Base-by-base conservation (phyloP, 2,888 invertebrate genomes). In the Tetrapedia diversipes region DNA sequence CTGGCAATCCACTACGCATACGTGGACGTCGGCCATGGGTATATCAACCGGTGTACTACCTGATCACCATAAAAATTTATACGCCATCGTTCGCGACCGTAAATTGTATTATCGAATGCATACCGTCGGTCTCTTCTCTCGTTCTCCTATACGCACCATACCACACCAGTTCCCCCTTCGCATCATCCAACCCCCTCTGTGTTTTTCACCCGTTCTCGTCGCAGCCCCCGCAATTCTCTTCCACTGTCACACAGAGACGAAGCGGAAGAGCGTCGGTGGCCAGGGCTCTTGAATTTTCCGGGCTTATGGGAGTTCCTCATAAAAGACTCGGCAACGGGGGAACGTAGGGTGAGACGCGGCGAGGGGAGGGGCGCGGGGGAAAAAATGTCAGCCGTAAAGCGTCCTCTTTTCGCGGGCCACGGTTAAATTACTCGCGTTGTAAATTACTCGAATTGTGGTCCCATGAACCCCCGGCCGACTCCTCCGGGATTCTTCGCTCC, bases 51-150 rank as follows among this genome's bases (percentile, higher is more conserved):
- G 83, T 87, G 86, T 83, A 85, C 86, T 87, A 87, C 88, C 89
- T 91, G 90, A 91, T 91, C 90, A 91, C 89, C 90, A 90, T 91
- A 91, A 91, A 91, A 91, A 90, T 91, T 87, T 89, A 90, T 90
- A 87, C 86, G 86, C 86, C 85, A 85, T 88, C 89, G 87, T 88
- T 87, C 88, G 85, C 86, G 82, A 83, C 82, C 87, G 88, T 90
- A 90, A 91, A 91, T 91, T 90, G 87, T 89, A 90, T 91, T 90
- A 91, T 88, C 90, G 85, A 86, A 83, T 87, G 85, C 85, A 85
- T 86, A 81, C 84, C 82, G 78, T 77, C 79, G 78, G 73, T 19
- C 63, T 51, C 71, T 80, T 82, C 73, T 82, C 73, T 81, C 66
- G 63, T 56, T 64, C n/a, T n/a, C 49, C 67, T 61, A 49, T 53